Evolutionary conservation across 2,888 invertebrate genomes (phyloP).

Genomic region (Stenodema calcarata): DNA sequence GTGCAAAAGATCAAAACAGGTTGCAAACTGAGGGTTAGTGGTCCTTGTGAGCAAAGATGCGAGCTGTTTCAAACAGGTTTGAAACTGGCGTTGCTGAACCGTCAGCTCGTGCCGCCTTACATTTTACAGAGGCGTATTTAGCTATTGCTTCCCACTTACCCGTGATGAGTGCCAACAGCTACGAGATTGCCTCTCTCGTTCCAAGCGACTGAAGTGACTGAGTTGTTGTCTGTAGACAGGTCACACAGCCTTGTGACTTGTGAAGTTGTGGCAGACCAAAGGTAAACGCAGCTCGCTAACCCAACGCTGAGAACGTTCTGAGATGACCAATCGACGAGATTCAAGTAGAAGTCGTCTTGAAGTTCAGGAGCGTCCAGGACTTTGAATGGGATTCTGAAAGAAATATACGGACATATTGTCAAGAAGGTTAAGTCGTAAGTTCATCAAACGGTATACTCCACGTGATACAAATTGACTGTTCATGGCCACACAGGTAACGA

Average conservation of each 20-base stretch:
- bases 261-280: constrained; percentile 98
- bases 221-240: constrained; percentile 84
- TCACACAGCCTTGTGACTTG: constrained; percentile 97
- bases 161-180: constrained; percentile 97
- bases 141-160: constrained; percentile 60
- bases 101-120: too few relatives aligned
- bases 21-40: too few relatives aligned
- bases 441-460: too few relatives aligned
- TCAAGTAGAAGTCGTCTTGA: constrained; percentile 98
- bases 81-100: too few relatives aligned
- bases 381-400: constrained; percentile 89
- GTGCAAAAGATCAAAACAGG: too few relatives aligned
- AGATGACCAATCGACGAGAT: constrained; percentile 98
- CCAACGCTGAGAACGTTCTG: constrained; percentile 98
- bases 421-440: too few relatives aligned
- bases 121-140: neutral
- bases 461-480: too few relatives aligned
- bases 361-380: constrained; percentile 94
- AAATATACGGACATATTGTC: too few relatives aligned
- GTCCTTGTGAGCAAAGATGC: too few relatives aligned
- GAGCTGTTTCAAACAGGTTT: too few relatives aligned
- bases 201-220: constrained; percentile 98
- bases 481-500: too few relatives aligned
- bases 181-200: constrained; percentile 89
- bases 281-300: constrained; percentile 94